Evolutionary conservation across 2,113 vertebrate species (phyloP).

Genomic region (Promerops cafer): DNA sequence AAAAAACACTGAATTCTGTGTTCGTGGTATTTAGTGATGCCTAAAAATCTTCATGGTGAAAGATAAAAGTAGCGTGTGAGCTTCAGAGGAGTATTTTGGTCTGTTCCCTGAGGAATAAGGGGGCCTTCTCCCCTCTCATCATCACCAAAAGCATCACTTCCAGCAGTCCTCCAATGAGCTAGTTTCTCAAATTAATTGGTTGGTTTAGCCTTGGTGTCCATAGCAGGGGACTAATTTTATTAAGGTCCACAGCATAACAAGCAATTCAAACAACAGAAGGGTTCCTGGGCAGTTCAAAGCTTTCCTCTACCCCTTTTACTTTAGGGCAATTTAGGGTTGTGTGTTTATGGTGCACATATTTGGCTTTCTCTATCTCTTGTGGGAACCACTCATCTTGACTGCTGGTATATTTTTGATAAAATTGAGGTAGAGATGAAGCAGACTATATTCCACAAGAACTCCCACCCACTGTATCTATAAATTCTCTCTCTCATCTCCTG

Average conservation of each 20-base stretch:
- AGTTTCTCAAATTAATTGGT: neutral
- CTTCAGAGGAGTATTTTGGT: neutral
- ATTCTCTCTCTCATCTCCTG: slow-evolving; percentile 11
- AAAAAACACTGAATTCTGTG: neutral
- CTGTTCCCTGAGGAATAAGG: neutral
- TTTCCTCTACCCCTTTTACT: neutral
- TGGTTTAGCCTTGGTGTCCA: neutral
- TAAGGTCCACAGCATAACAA: neutral
- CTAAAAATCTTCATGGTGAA: neutral
- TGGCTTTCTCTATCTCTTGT: neutral
- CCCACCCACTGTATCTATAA: neutral
- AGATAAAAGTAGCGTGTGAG: neutral
- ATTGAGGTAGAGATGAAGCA: slow-evolving; percentile 26
- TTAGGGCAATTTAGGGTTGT: neutral
- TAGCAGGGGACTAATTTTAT: neutral
- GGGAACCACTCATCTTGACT: neutral
- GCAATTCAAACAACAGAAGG: neutral
- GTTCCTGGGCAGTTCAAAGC: neutral
- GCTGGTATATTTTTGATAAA: neutral
- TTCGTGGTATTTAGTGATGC: neutral
- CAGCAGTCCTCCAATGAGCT: neutral
- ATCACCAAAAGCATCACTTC: neutral
- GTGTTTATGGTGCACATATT: neutral
- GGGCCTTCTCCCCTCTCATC: neutral
- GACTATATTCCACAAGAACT: neutral